Evolutionary conservation across 2,888 invertebrate species (phyloP), one percentile per base, ranked within the genome.

Genomic region (Apamea sordens): DNA sequence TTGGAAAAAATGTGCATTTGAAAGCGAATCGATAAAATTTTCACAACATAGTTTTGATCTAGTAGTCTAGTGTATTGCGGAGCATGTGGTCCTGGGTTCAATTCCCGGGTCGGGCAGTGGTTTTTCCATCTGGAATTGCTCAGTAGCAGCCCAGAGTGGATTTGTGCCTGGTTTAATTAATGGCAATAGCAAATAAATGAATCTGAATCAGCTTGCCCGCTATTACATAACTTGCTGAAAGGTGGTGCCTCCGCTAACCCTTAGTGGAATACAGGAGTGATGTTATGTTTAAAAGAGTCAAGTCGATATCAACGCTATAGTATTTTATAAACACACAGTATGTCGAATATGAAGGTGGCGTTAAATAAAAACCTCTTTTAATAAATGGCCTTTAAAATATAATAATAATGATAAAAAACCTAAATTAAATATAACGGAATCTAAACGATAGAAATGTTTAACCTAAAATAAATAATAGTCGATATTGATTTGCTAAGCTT

Each of bases 401-500:
- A 32, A 69, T 70, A 69, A 74, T 47, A 36, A 21, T 53, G 28
- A n/a, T n/a, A 67, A 80, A 71, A 71, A 28, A 53, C 4, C 21
- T 47, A 15, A 73, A 73, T 28, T 53, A 67, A 76, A 73, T 71
- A 24, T 84, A 56, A 80, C 47, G 44, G 76, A 53, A 86, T 68
- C 13, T 71, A 28, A 79, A 73, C 47, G 36, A 73, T 76, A 88
- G 41, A 78, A 77, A 75, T 86, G 50, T 85, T 76, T 83, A 75
- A 73, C 81, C 73, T 76, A 70, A 70, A 77, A 44, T 84, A 65
- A 77, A 67, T 71, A 50, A 79, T 59, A 63, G 76, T 85, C 59
- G 56, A 56, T 77, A 76, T 84, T 85, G 73, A 73, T 80, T 89
- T 79, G 83, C 79, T 87, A 75, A 78, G 89, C 88, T 85, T 86